Evolutionary conservation across 1,140 invertebrate species (phyloP), one percentile per base, ranked within the genome.

Genomic region (Drosophila nigrodunni): DNA sequence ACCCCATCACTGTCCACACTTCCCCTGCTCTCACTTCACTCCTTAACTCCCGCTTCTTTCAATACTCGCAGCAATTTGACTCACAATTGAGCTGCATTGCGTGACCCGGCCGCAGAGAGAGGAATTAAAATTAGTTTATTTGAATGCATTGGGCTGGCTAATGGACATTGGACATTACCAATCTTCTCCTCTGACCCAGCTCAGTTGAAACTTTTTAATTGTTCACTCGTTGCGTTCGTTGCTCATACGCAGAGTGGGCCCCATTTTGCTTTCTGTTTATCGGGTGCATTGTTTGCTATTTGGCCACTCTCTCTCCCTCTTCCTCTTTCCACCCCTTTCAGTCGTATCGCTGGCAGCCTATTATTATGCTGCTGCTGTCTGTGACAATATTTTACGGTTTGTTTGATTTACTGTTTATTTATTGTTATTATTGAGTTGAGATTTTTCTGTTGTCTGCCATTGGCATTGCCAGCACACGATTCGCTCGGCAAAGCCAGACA

Each of bases 61-160:
- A 3, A 1, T 44, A 10, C 34, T 34, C 25, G 46, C 59, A 77
- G 57, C 68, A 74, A 87, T 50, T 82, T 72, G 82, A 65, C 74
- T 76, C 69, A 68, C 76, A 80, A 87, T 87, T 87, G 82, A 87
- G 82, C 82, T 81, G 47, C 76, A 80, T 73, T 87, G 82, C 82
- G 82, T 87, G 82, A 79, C 72, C 47, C 54, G 64, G 60, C 77
- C 76, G 74, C 74, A 79, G 81, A 71, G 69, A 68, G 76, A 82
- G 82, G 82, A 77, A 87, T 87, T 87, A 87, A 87, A 87, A 87
- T 87, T 88, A 88, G 82, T 88, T 88, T 87, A 88, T 82, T 87
- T 87, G 79, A 87, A 74, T 65, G 60, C 54, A 62, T 64, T 61
- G 57, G 62, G 18, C 72, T 43, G 73, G 62, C 68, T 78, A 64